Evolutionary conservation across 1,140 invertebrate genomes (phyloP).

Genomic region (Odontomachus brunneus): DNA sequence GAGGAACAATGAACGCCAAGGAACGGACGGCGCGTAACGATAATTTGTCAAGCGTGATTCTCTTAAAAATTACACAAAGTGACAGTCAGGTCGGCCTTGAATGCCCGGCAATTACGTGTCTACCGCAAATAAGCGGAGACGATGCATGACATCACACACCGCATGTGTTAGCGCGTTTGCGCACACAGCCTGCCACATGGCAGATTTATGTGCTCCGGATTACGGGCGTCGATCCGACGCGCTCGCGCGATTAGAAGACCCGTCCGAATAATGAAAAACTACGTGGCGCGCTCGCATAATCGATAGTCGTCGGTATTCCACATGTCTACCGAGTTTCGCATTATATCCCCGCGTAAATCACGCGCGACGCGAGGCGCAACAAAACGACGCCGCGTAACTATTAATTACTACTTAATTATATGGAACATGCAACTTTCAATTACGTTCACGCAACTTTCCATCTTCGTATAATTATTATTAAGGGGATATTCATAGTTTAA

Average conservation of each 20-base stretch:
- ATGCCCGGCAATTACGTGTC: slow-evolving; percentile 69
- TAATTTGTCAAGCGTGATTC: slow-evolving; percentile 68
- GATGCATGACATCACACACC: slow-evolving; percentile 61
- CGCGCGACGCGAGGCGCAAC: not conserved
- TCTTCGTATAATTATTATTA: not conserved
- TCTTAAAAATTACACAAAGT: slow-evolving; percentile 70
- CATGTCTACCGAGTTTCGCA: too few species aligned
- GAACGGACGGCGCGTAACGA: slow-evolving; percentile 45
- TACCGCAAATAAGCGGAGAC: slow-evolving; percentile 66
- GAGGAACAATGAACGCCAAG: slow-evolving; percentile 53
- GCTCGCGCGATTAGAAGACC: not conserved
- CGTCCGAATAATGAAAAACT: slow-evolving; percentile 26
- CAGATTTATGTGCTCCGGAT: slow-evolving; percentile 55
- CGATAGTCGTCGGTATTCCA: not conserved
- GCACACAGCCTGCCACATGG: slow-evolving; percentile 2
- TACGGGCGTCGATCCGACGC: slow-evolving; percentile 26
- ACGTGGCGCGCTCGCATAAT: slow-evolving; percentile 15
- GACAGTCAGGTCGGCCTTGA: slow-evolving; percentile 67
- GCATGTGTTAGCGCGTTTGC: slow-evolving; percentile 25
- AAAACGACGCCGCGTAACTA: too few species aligned
- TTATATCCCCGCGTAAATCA: not conserved
- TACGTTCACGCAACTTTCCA: not conserved
- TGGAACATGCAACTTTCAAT: not conserved
- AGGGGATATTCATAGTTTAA: too few species aligned
- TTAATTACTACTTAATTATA: not conserved